Evolutionary conservation across 2,888 invertebrate species (phyloP), one percentile per base, ranked within the genome.

Genomic region (Parochlus steinenii): DNA sequence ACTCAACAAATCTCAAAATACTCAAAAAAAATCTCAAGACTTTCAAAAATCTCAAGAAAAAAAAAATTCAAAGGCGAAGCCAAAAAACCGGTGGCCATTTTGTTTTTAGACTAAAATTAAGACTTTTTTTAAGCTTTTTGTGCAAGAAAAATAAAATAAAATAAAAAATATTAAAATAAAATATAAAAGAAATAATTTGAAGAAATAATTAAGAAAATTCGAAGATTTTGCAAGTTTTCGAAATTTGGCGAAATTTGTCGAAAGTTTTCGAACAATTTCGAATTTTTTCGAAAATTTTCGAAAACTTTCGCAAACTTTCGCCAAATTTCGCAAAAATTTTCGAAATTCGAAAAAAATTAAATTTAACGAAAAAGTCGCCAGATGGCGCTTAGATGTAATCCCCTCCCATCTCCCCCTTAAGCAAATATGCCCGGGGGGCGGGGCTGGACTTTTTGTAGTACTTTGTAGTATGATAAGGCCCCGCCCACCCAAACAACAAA

Each of bases 41-140:
- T n/a, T n/a, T n/a, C n/a, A n/a, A n/a, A n/a, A n/a, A n/a, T n/a
- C n/a, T n/a, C n/a, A n/a, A n/a, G n/a, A n/a, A n/a, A n/a, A n/a
- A n/a, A n/a, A n/a, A n/a, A n/a, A n/a, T n/a, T n/a, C n/a, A n/a
- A n/a, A n/a, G n/a, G n/a, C n/a, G n/a, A n/a, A n/a, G n/a, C n/a
- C n/a, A n/a, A n/a, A n/a, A n/a, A n/a, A n/a, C n/a, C n/a, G n/a
- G n/a, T n/a, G n/a, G n/a, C n/a, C n/a, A n/a, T n/a, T n/a, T n/a
- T n/a, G n/a, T n/a, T n/a, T n/a, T n/a, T 31, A 31, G 22, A 31
- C n/a, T 31, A 22, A 31, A 31, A 31, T 31, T 31, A 31, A 22
- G 31, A n/a, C n/a, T n/a, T n/a, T n/a, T n/a, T n/a, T n/a, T n/a
- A n/a, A n/a, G n/a, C n/a, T n/a, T n/a, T 31, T 20, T 31, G 31